Base-by-base conservation (phyloP, 2,113 vertebrate species). In the Ctenodactylus gundi region DNA sequence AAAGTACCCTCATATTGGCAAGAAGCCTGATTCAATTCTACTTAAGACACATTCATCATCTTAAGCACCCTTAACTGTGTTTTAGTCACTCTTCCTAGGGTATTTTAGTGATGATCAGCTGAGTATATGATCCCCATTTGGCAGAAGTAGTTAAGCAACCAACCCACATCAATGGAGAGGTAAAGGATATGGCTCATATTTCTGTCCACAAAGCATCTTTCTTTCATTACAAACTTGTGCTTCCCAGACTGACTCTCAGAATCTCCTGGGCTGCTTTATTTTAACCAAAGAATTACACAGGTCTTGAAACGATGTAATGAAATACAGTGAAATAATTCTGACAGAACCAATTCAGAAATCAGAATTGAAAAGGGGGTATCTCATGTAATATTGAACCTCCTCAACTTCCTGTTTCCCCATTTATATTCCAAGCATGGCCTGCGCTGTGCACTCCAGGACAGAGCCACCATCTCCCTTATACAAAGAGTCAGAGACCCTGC, bases 221-320 rank as follows among this genome's bases (percentile, higher is more conserved):
- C 58, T 94, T 85, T 78, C 58, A 64, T 76, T 46, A 70, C 31
- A 58, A 87, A 41, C 23, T 53, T 55, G 31, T 4, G 0, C 27
- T 67, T 77, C 41, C 53, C 84, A 64, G 34, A 85, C 92, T 81
- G 84, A 92, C 29, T 80, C 46, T 34, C 77, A 65, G 78, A 86
- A 67, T 41, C 44, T 76, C 39, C 53, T 23, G 31, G 18, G 34
- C 36, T 86, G 25, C 25, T 55, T 90, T 70, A 25, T 83, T 93
- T 88, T 85, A 53, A 88, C 95, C 92, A 75, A 1, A 64, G 91
- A 94, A 94, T 94, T 6, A 64, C 11, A 20, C 4, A 51, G 29
- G 11, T 96, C 53, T 53, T 84, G 39, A 65, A 76, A 41, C 41
- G 75, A 86, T 29, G 18, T 62, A 39, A 34, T 39, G 31, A 76